phyloP scores from a whole-genome alignment of 2,113 vertebrate species.

The Oreotrochilus melanogaster region DNA sequence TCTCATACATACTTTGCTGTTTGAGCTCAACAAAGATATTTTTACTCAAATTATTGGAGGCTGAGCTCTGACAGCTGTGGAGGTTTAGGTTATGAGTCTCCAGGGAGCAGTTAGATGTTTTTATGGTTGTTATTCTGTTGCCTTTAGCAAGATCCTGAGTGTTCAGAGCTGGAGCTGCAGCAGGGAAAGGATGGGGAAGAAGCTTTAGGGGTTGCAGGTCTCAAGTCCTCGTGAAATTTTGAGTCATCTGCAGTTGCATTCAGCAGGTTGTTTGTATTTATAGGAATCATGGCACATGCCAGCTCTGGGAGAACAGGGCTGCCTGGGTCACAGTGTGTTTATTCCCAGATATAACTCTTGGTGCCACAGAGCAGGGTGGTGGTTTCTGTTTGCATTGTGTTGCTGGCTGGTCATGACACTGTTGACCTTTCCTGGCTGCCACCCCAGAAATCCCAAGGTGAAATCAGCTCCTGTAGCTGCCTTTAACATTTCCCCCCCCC shows the following conservation, averaged over 20 bases:
- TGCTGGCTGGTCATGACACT: not conserved
- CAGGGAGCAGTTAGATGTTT: not conserved
- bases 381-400: not conserved
- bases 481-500: not conserved
- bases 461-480: not conserved
- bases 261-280: fast-evolving
- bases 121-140: not conserved
- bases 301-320: not conserved
- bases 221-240: not conserved
- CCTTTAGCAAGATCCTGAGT: not conserved
- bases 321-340: not conserved
- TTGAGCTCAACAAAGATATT: not conserved
- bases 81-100: not conserved
- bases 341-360: not conserved
- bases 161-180: not conserved
- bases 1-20: not conserved
- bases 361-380: not conserved
- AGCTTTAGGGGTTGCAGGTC: not conserved
- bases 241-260: not conserved
- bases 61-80: not conserved
- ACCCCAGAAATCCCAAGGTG: not conserved
- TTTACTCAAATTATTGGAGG: not conserved
- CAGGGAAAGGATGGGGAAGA: not conserved
- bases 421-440: not conserved
- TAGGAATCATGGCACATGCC: not conserved